Evolutionary conservation across 2,888 invertebrate species (phyloP).

Genomic region (Cybosia mesomella): DNA sequence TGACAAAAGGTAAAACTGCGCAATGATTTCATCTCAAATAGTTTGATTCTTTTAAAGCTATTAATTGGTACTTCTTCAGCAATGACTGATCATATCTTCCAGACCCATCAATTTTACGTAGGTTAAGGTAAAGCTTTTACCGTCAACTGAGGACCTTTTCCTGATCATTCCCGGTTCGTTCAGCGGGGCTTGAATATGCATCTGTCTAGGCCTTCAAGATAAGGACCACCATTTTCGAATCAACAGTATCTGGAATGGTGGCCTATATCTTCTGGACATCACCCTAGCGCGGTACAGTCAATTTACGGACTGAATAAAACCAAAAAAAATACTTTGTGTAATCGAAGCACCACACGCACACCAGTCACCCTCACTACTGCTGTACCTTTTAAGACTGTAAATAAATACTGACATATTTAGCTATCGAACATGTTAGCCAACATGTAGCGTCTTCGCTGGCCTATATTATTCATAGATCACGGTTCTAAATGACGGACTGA

Average conservation of each 20-base stretch:
- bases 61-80: not conserved
- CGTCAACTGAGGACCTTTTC: too few species aligned
- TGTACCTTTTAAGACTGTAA: not conserved
- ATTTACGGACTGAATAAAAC: too few species aligned
- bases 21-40: not conserved
- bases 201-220: too few species aligned
- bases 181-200: too few species aligned
- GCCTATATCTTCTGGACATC: too few species aligned
- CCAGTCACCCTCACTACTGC: not conserved
- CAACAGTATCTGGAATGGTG: too few species aligned
- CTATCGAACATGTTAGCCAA: not conserved
- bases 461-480: slow-evolving; percentile 17
- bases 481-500: slow-evolving; percentile 19
- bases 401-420: too few species aligned
- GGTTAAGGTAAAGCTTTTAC: not conserved
- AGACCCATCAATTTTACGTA: not conserved
- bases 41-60: not conserved
- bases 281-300: too few species aligned
- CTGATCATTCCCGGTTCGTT: too few species aligned
- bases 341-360: not conserved
- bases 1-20: not conserved
- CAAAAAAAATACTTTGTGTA: not conserved
- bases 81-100: not conserved
- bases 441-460: not conserved
- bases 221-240: too few species aligned